Base-by-base conservation (phyloP, 2,888 invertebrate genomes). In the Ligdia adustata region DNA sequence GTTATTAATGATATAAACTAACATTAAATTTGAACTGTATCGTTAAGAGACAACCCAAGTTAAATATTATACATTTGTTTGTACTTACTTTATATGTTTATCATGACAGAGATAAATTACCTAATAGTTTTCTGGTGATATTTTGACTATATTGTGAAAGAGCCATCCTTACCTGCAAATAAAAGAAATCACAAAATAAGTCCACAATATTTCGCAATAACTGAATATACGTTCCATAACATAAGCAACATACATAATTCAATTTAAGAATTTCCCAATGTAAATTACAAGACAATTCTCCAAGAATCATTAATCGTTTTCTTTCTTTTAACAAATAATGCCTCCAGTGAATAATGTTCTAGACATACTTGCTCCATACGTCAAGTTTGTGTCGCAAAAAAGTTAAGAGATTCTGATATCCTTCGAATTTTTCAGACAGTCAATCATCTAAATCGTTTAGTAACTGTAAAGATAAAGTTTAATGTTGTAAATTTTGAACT, bases 141-240 rank as follows among this genome's bases (percentile, higher is more conserved):
- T n/a, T n/a, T n/a, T n/a, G n/a, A n/a, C n/a, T n/a, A n/a, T n/a
- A n/a, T n/a, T n/a, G n/a, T n/a, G n/a, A n/a, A n/a, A n/a, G n/a
- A n/a, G 4, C 22, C 22, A 22, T 3, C 2, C 31, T 35, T 56
- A 56, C 56, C 56, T 56, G 53, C 26, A 46, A 56, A 41, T 18
- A 52, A 49, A 46, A 52, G n/a, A 22, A n/a, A 32, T 20, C 5
- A 13, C 12, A 11, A 13, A 14, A 14, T 52, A 11, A 35, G 18
- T 44, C n/a, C n/a, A 15, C 2, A 33, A 9, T 11, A 9, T 15
- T 33, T 18, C 11, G 9, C n/a, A 31, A 15, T 4, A n/a, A 18
- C 16, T 22, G 22, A 22, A 22, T 22, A 22, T 16, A 15, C n/a
- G n/a, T n/a, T n/a, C n/a, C n/a, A n/a, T n/a, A n/a, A 15, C 27